Evolutionary conservation across 1,140 invertebrate genomes (phyloP).

Genomic region (Macrosteles quadrilineatus): DNA sequence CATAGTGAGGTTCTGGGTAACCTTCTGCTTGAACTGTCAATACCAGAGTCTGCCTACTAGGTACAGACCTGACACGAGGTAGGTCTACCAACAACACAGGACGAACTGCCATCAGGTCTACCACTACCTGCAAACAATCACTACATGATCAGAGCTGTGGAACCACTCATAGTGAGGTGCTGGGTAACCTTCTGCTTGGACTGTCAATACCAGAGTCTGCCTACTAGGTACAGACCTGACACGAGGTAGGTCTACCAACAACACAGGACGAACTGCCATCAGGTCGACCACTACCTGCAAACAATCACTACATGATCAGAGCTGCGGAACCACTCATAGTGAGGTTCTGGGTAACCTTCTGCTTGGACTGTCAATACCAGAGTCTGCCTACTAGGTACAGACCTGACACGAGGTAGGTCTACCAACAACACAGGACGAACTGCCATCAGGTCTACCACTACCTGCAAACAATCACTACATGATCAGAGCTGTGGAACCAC

Average conservation of each 20-base stretch:
- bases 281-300: too few species aligned
- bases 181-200: too few species aligned
- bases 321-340: slow-evolving; percentile 17
- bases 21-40: not conserved
- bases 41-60: not conserved
- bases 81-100: not conserved
- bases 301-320: too few species aligned
- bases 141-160: too few species aligned
- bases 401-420: not conserved
- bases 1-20: not conserved
- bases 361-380: not conserved
- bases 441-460: not conserved
- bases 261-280: not conserved
- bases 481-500: too few species aligned
- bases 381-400: not conserved
- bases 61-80: not conserved
- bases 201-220: too few species aligned
- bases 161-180: too few species aligned
- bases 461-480: not conserved
- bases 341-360: not conserved
- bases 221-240: too few species aligned
- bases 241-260: too few species aligned
- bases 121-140: not conserved
- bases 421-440: not conserved
- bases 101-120: not conserved